These are phyloP conservation scores for Parasteatoda tepidariorum DNA, from an alignment of 1,140 invertebrate species.

Conservation along the genomic window DNA sequence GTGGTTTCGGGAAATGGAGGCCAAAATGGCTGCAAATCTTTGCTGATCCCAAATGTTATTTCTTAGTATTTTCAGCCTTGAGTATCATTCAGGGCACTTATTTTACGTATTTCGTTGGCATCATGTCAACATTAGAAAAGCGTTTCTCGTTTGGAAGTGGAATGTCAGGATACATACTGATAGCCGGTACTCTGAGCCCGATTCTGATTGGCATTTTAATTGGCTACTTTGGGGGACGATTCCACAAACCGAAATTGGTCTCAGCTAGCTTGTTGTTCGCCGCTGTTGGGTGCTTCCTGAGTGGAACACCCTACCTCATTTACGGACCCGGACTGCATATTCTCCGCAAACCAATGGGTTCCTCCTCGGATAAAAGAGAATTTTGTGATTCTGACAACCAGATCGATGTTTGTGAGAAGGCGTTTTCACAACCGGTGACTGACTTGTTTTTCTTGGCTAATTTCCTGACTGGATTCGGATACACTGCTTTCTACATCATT, in stretches of 20 bases:
- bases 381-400: conserved; percentile 10
- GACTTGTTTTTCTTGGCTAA: conserved; percentile 59
- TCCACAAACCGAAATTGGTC: conserved; percentile 79
- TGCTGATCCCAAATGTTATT: conserved; percentile 81
- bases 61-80: conserved; percentile 79
- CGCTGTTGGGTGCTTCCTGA: conserved; percentile 76
- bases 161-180: conserved; percentile 74
- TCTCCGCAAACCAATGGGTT: background rate
- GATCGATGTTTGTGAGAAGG: conserved; percentile 4
- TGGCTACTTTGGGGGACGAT: conserved; percentile 76
- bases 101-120: conserved; percentile 81
- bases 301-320: conserved; percentile 77
- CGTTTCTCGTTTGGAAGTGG: conserved; percentile 82
- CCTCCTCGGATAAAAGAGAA: background rate
- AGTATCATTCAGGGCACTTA: conserved; percentile 81
- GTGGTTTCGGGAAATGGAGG: conserved; percentile 74
- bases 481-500: conserved; percentile 59
- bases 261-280: conserved; percentile 78
- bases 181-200: conserved; percentile 70
- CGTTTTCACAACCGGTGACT: conserved; percentile 50
- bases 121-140: conserved; percentile 83
- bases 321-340: conserved; percentile 72
- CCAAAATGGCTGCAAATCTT: conserved; percentile 76
- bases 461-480: conserved; percentile 63
- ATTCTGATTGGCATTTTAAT: conserved; percentile 71